Evolutionary conservation across 2,888 invertebrate genomes (phyloP), one percentile per base, ranked within the genome.

Genomic region (Agrypnus murinus): DNA sequence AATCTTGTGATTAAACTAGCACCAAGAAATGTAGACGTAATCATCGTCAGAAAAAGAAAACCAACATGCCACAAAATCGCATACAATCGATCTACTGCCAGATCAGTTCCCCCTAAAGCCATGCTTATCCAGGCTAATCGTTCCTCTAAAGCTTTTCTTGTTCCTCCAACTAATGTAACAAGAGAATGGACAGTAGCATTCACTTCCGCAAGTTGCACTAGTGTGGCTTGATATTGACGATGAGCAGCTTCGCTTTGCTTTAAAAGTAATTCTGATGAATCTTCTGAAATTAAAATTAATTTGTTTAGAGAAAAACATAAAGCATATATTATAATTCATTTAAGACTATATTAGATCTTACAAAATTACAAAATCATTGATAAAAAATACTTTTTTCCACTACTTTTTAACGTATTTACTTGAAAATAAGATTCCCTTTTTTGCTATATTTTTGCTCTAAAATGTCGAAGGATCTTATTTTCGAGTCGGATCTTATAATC

Each of bases 181-280:
- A 86, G 72, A 63, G 80, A 81, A 72, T 86, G 84, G 59, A 89
- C 86, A 0, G 89, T 89, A 64, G 84, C 80, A 74, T 89, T 89
- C 40, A 90, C 88, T 78, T 88, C 86, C 17, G 83, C 81, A 7
- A 89, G 69, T 77, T 88, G 88, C 17, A 84, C 77, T 38, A 89
- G 81, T 0, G 89, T 88, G 43, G 83, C 80, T 69, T 87, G 83
- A 73, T 89, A 89, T 71, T 88, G 87, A 3, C 78, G 74, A 25
- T 86, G 83, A 10, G 88, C 87, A 71, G 86, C 81, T 73, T 85
- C 82, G 69, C 87, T 88, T 77, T 88, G 88, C 25, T 81, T 76
- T 19, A 88, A 75, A 25, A 89, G 84, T 46, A 86, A 80, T 69
- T 83, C 77, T 10, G 85, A 83, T 36, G 86, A 85, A 67, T 84